Conservation (phyloP, 2,113 vertebrate species). For the Vanacampus margaritifer region DNA sequence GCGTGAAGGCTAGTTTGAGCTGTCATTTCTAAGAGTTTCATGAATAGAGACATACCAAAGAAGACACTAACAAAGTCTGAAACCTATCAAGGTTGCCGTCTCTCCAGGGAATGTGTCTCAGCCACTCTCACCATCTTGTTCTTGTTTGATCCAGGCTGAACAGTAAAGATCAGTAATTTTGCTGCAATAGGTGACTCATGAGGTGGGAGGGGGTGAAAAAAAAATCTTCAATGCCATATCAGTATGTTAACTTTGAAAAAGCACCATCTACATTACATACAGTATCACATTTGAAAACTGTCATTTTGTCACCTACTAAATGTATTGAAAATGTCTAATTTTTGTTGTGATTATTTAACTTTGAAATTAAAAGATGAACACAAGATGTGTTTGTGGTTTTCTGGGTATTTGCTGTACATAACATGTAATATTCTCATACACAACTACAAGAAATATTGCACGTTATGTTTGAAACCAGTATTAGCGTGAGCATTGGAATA, state of each 20-base stretch:
- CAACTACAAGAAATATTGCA: not conserved
- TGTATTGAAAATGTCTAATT: no score
- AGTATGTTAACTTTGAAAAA: conserved; percentile 32
- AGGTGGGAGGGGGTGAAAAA: conserved; percentile 50
- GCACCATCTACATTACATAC: conserved; percentile 30
- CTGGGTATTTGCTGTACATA: not conserved
- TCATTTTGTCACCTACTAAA: not conserved
- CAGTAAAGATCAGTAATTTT: conserved; percentile 46
- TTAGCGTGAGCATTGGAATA: not conserved
- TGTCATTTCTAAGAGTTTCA: conserved; percentile 28
- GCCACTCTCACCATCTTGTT: conserved; percentile 46
- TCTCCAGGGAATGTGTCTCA: conserved; percentile 48
- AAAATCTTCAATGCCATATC: conserved; percentile 44
- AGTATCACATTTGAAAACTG: conserved; percentile 21
- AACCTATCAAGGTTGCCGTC: conserved; percentile 54
- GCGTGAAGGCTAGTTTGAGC: conserved; percentile 33
- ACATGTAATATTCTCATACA: not conserved
- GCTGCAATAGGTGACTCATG: conserved; percentile 56
- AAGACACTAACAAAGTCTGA: conserved; percentile 49
- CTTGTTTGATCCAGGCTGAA: conserved; percentile 57
- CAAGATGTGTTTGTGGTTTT: not conserved
- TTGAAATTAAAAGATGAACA: no score
- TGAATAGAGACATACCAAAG: conserved; percentile 51
- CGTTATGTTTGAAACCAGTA: not conserved
- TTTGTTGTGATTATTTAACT: no score